phyloP scores from a whole-genome alignment of 2,113 vertebrate genomes.

The Podarcis raffonei region DNA sequence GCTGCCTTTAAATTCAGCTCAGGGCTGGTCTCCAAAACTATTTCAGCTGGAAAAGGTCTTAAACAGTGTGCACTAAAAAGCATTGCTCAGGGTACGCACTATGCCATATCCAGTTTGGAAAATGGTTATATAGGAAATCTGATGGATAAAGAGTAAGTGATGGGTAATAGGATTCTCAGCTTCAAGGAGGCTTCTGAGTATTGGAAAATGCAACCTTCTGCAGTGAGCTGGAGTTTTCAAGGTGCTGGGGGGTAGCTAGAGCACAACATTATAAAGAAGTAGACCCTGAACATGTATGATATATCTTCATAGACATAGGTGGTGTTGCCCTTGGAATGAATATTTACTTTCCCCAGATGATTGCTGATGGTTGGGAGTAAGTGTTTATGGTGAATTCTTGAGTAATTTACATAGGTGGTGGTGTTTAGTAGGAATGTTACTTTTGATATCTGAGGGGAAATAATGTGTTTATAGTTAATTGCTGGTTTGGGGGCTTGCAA shows the following conservation, averaged over 20 bases:
- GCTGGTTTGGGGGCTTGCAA: background rate
- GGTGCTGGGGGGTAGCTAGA: constrained; percentile 37
- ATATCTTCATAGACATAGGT: constrained; percentile 45
- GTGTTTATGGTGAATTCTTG: background rate
- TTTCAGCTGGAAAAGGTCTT: constrained; percentile 52
- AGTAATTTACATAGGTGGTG: background rate
- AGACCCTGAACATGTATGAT: constrained; percentile 56
- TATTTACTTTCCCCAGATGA: constrained; percentile 31
- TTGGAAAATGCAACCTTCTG: constrained; percentile 54
- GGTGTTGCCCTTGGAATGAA: constrained; percentile 51
- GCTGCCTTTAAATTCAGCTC: constrained; percentile 57
- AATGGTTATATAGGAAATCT: constrained; percentile 27
- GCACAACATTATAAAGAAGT: constrained; percentile 47
- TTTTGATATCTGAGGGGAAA: constrained; percentile 27
- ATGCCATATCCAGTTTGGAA: constrained; percentile 15
- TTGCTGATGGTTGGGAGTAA: constrained; percentile 39
- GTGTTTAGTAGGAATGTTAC: constrained; percentile 21
- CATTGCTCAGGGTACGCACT: constrained; percentile 18
- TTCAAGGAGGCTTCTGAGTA: constrained; percentile 32
- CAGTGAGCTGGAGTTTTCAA: constrained; percentile 6
- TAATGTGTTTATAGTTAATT: background rate
- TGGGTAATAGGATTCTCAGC: background rate
- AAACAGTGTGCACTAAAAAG: constrained; percentile 39
- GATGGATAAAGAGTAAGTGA: constrained; percentile 44
- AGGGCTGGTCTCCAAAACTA: constrained; percentile 51